These are phyloP conservation scores for Glaucopsyche alexis DNA, from an alignment of 2,888 invertebrate species.

Conservation along the genomic window DNA sequence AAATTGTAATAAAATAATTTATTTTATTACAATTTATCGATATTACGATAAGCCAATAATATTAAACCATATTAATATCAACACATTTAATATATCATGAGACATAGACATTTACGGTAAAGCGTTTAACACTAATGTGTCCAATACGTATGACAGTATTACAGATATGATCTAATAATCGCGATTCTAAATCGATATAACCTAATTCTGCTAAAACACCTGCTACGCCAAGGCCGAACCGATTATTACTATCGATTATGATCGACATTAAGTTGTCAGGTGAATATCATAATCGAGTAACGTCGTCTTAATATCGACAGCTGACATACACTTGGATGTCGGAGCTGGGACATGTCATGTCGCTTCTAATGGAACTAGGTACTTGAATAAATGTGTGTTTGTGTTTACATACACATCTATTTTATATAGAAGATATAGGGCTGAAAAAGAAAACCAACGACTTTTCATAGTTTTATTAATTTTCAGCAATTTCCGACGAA, in stretches of 20 bases:
- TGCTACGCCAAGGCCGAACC: slow-evolving; percentile 42
- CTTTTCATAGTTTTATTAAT: too few species aligned
- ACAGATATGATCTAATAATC: slow-evolving; percentile 14
- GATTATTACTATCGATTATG: slow-evolving; percentile 42
- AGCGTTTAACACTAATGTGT: slow-evolving; percentile 1
- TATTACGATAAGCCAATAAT: too few species aligned
- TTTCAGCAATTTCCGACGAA: too few species aligned
- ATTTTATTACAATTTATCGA: too few species aligned
- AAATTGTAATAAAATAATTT: too few species aligned
- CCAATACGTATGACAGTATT: slow-evolving; percentile 6
- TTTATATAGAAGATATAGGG: background rate
- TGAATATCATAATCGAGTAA: slow-evolving; percentile 46
- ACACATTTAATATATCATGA: background rate
- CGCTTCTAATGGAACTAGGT: slow-evolving; percentile 30
- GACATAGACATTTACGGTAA: background rate
- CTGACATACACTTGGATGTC: slow-evolving; percentile 53
- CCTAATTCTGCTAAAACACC: slow-evolving; percentile 30
- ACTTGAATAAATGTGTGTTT: background rate
- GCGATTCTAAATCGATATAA: slow-evolving; percentile 20
- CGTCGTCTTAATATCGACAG: slow-evolving; percentile 57
- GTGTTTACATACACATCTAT: background rate
- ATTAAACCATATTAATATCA: background rate
- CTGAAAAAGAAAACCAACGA: too few species aligned
- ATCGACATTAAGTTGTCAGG: slow-evolving; percentile 48
- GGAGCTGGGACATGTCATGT: slow-evolving; percentile 30